Percentiles rank a stretch among this genome's conserved stretches.
Conservation (phyloP, 1,140 invertebrate species). For the Daktulosphaira vitifoliae region DNA sequence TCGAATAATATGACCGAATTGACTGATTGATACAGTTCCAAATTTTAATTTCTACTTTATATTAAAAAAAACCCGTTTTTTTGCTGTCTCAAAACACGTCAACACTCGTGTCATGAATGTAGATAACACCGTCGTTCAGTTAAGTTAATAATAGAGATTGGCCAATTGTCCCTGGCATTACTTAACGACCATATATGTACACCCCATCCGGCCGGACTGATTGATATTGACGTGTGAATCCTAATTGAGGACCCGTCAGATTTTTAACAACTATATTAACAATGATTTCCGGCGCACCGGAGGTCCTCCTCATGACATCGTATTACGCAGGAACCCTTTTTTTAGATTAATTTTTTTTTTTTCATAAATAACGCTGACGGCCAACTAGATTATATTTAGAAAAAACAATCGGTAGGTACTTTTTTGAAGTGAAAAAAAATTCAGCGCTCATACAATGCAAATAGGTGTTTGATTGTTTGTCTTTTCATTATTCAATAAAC, state of each 20-base stretch:
- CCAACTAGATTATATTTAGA: background rate
- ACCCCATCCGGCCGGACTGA: slow-evolving; percentile 16
- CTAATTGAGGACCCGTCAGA: slow-evolving; percentile 23
- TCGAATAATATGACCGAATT: too few species aligned
- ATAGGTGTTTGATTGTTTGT: background rate
- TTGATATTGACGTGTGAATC: slow-evolving; percentile 34
- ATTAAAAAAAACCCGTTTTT: too few species aligned
- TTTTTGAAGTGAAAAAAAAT: too few species aligned
- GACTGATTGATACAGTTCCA: too few species aligned
- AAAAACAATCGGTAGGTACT: background rate
- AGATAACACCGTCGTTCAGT: too few species aligned
- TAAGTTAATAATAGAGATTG: slow-evolving; percentile 13
- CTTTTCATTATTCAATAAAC: background rate
- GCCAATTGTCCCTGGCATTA: slow-evolving; percentile 25
- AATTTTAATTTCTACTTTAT: too few species aligned
- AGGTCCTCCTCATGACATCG: slow-evolving; percentile 17
- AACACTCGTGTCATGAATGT: too few species aligned
- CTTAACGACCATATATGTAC: slow-evolving; percentile 4
- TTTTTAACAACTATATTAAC: slow-evolving; percentile 22
- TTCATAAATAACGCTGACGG: slow-evolving; percentile 2
- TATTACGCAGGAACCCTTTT: background rate
- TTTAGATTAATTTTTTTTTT: background rate
- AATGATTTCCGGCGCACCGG: slow-evolving; percentile 22
- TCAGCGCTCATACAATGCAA: too few species aligned
- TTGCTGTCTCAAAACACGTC: too few species aligned